Conservation (phyloP, 2,888 invertebrate species). For the Nymphalis polychloros region DNA sequence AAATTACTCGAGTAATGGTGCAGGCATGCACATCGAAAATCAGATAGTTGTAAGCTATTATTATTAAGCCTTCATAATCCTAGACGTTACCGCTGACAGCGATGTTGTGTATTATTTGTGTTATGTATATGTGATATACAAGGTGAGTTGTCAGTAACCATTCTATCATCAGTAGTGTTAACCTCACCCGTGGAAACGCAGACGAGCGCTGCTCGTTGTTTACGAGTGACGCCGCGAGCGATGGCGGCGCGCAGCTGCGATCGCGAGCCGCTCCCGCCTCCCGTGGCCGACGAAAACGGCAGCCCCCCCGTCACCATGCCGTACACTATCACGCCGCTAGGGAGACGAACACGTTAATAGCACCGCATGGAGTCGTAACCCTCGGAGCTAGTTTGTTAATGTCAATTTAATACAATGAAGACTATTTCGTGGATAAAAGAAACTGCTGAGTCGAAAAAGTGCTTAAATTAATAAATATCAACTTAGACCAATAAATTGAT, state of each 20-base stretch:
- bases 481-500: background rate
- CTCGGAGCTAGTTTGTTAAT: too few relatives aligned
- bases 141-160: background rate
- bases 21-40: too few relatives aligned
- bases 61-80: too few relatives aligned
- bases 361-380: too few relatives aligned
- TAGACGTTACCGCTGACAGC: too few relatives aligned
- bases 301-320: conserved; percentile 88
- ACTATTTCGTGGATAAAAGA: too few relatives aligned
- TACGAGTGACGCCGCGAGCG: conserved; percentile 83
- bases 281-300: conserved; percentile 80
- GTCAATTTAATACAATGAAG: too few relatives aligned
- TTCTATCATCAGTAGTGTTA: background rate
- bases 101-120: too few relatives aligned
- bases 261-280: conserved; percentile 50
- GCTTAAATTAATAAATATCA: background rate
- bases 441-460: background rate
- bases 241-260: conserved; percentile 84
- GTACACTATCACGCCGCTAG: conserved; percentile 87
- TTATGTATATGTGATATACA: too few relatives aligned
- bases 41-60: too few relatives aligned
- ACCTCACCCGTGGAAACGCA: conserved; percentile 69
- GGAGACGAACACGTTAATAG: conserved; percentile 20
- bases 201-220: conserved; percentile 80
- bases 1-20: too few relatives aligned